Evolutionary conservation across 2,113 vertebrate genomes (phyloP), one percentile per base, ranked within the genome.

Genomic region (Myotis brandtii): DNA sequence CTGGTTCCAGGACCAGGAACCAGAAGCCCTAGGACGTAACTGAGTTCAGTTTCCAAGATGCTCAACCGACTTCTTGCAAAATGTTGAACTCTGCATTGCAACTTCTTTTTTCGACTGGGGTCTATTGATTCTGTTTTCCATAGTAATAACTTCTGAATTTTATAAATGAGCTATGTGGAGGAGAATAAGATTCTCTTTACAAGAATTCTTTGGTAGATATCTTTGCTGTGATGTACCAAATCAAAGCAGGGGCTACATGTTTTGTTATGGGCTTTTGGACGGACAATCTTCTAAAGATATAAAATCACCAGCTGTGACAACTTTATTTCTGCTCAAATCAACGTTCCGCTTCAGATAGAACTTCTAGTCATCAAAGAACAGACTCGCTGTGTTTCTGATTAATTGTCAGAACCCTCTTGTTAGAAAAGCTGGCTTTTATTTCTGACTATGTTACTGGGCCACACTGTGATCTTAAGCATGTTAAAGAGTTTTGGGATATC

Each of bases 381-480:
- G 77, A 56, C 66, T 86, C 81, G 46, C 81, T 87, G 34, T 64
- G 87, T 66, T 97, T 93, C 80, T 94, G 89, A 93, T 86, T 92
- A 75, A 89, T 96, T 95, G 30, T 93, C 76, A 86, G 50, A 84
- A 72, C 50, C 23, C 18, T 85, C 37, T 90, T 94, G 37, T 95
- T 82, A 82, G 82, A 73, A 96, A 79, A 85, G 85, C 72, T 43
- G 72, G n/a, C n/a, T 95, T 89, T 87, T 92, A 66, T 91, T 93
- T 95, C 59, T 85, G 64, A 59, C 23, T 87, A 1, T 84, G 56
- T 89, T 72, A 83, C 46, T 87, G 75, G 95, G 79, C 25, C 17
- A 40, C 66, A 76, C 21, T 86, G 70, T 93, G 89, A 93, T 75
- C 83, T 89, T 86, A 93, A 62, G 43, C 87, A 76, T 77, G 66